A percentile compares a stretch with the other conserved stretches of the same genome.
Evolutionary conservation across 2,797 vertebrate species (phyloP).

Genomic region (Catostomus latipinnis): DNA sequence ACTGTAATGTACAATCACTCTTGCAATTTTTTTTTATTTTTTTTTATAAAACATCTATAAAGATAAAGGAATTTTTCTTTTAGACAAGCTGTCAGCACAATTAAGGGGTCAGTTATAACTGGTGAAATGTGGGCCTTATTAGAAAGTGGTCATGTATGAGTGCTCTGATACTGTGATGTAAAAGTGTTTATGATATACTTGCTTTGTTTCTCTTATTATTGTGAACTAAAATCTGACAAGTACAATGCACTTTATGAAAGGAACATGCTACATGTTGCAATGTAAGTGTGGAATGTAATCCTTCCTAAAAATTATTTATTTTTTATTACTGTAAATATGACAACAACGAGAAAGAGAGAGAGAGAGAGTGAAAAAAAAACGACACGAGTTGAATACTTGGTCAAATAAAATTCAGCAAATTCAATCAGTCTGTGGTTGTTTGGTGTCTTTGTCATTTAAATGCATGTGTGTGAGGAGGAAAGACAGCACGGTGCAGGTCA

Average conservation of each 20-base stretch:
- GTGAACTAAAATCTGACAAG: constrained; percentile 69
- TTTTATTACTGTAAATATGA: constrained; percentile 90
- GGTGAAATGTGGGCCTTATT: constrained; percentile 41
- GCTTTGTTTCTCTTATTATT: constrained; percentile 59
- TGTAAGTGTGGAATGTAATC: constrained; percentile 90
- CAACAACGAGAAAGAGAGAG: constrained; percentile 50
- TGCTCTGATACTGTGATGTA: constrained; percentile 73
- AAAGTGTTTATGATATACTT: constrained; percentile 59
- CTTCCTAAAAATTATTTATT: constrained; percentile 89
- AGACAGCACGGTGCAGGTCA: constrained; percentile 39
- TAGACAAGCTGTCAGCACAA: constrained; percentile 64
- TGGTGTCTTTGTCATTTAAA: constrained; percentile 30
- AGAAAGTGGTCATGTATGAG: constrained; percentile 26
- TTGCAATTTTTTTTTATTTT: constrained; percentile 3
- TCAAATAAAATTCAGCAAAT: constrained; percentile 73
- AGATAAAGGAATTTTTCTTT: constrained; percentile 29
- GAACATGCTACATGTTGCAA: constrained; percentile 87
- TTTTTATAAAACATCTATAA: constrained; percentile 24
- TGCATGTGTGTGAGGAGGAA: constrained; percentile 58
- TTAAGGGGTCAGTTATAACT: constrained; percentile 72
- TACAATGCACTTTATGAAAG: constrained; percentile 84
- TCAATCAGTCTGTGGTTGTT: constrained; percentile 33
- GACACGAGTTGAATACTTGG: constrained; percentile 69
- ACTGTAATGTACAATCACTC: constrained; percentile 37
- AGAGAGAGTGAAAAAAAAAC: constrained; percentile 37